These are phyloP conservation scores for Emydocephalus ijimae DNA, from an alignment of 2,113 vertebrate species.

Conservation along the genomic window DNA sequence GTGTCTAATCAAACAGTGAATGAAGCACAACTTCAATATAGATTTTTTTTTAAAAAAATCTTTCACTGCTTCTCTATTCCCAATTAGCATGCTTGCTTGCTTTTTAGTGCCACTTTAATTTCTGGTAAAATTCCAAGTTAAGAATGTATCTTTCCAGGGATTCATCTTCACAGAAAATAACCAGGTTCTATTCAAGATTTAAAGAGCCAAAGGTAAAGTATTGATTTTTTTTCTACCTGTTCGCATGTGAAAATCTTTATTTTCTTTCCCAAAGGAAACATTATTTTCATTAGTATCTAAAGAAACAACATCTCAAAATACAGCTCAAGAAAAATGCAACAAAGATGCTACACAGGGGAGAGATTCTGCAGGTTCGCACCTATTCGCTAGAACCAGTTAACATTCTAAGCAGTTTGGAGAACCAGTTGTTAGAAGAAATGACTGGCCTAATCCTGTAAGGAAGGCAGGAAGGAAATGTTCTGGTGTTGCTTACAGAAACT, in stretches of 20 bases:
- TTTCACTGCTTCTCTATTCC: conserved; percentile 40
- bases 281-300: conserved; percentile 81
- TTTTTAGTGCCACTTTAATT: conserved; percentile 66
- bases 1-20: conserved; percentile 36
- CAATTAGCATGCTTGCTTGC: conserved; percentile 56
- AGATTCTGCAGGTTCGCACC: too few relatives aligned
- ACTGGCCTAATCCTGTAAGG: too few relatives aligned
- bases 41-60: not conserved
- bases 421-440: too few relatives aligned
- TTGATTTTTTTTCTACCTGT: conserved; percentile 74
- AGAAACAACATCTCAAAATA: conserved; percentile 79
- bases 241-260: conserved; percentile 80
- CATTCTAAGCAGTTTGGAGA: too few relatives aligned
- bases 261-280: conserved; percentile 71
- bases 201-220: conserved; percentile 69
- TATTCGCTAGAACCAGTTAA: too few relatives aligned
- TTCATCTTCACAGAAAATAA: conserved; percentile 73
- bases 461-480: too few relatives aligned
- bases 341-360: not conserved
- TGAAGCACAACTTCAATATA: not conserved
- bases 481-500: too few relatives aligned
- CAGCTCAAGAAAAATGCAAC: conserved; percentile 68
- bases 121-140: conserved; percentile 65
- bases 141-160: conserved; percentile 72
- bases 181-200: conserved; percentile 70